phyloP scores from a whole-genome alignment of 2,113 vertebrate species.

The Gobiocypris rarus region DNA sequence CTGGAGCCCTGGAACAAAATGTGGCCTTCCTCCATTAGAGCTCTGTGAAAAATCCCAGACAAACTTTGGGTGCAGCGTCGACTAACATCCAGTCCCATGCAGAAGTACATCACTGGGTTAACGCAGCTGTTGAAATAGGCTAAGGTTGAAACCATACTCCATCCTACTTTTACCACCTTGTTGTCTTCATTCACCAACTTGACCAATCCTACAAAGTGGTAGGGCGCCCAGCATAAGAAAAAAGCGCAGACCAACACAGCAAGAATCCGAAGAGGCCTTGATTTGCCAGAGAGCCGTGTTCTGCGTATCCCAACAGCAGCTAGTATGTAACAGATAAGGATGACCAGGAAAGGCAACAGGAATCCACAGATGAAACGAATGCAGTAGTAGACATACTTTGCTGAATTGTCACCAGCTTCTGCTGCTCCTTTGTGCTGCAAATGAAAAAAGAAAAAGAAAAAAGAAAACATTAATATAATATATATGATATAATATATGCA shows the following conservation, averaged over 20 bases:
- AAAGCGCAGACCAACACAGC: constrained; percentile 70
- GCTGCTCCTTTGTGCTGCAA: constrained; percentile 45
- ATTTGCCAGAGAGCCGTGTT: constrained; percentile 61
- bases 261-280: constrained; percentile 71
- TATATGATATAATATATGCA: too few relatives aligned
- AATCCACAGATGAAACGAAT: constrained; percentile 78
- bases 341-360: constrained; percentile 74
- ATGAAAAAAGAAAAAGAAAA: not conserved
- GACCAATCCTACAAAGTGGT: constrained; percentile 73
- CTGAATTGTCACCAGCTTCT: rapidly evolving
- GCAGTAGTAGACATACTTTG: constrained; percentile 54
- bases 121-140: constrained; percentile 81
- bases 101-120: constrained; percentile 81
- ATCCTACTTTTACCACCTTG: constrained; percentile 62
- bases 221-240: constrained; percentile 81
- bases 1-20: constrained; percentile 32
- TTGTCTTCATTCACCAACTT: constrained; percentile 70
- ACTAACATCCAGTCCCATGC: constrained; percentile 70
- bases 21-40: constrained; percentile 62
- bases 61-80: constrained; percentile 61
- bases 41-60: constrained; percentile 60
- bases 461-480: not conserved
- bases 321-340: constrained; percentile 72
- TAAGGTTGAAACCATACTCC: constrained; percentile 59
- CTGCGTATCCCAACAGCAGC: constrained; percentile 67